Percentiles rank a stretch among this genome's conserved stretches.
Conservation (phyloP, 2,113 vertebrate genomes). For the Callorhinus ursinus region DNA sequence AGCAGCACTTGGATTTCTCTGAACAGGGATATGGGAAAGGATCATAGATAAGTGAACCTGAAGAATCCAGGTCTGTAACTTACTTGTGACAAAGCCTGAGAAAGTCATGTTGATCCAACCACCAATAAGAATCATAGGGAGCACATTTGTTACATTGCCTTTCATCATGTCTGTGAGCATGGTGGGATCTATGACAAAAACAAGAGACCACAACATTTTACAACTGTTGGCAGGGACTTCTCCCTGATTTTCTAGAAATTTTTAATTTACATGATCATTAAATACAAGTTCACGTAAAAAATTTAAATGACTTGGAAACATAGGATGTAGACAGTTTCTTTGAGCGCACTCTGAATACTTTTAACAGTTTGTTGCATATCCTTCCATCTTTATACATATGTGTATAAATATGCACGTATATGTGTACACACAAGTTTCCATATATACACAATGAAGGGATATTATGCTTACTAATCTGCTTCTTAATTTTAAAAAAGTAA, state of each 20-base stretch:
- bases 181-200: constrained; percentile 92
- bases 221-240: not conserved
- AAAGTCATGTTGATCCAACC: constrained; percentile 99
- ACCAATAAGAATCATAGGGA: constrained; percentile 99
- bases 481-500: not conserved
- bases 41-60: not conserved
- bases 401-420: not conserved
- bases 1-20: not conserved
- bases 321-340: not conserved
- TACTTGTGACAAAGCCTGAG: constrained; percentile 99
- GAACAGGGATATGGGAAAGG: not conserved
- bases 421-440: not conserved
- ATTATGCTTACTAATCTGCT: not conserved
- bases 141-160: constrained; percentile 98
- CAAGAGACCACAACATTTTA: not conserved
- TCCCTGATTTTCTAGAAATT: not conserved
- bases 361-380: not conserved
- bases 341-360: not conserved
- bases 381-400: not conserved
- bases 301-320: not conserved
- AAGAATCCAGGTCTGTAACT: constrained; percentile 73
- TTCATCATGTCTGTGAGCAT: constrained; percentile 99
- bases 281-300: not conserved
- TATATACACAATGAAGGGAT: not conserved
- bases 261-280: not conserved